Percentiles rank a stretch among this genome's conserved stretches.
These are phyloP conservation scores for Callyntrura sp. DNA, from an alignment of 2,888 invertebrate species.

Conservation along the genomic window DNA sequence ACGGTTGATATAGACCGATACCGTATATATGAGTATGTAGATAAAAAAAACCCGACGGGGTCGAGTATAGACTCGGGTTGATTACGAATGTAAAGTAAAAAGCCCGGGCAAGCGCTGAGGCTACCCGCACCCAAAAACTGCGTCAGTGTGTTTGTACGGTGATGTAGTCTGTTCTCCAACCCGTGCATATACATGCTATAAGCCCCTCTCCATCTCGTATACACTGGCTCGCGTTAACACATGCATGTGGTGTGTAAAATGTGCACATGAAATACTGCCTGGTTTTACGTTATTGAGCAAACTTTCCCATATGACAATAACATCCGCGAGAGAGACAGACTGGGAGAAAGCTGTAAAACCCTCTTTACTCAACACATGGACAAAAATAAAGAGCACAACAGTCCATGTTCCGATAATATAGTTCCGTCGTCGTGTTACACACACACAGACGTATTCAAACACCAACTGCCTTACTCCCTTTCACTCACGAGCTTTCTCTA, in stretches of 20 bases:
- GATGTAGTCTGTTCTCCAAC: not conserved
- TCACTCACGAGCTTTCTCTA: too few species aligned
- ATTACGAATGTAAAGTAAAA: conserved; percentile 73
- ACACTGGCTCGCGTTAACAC: too few species aligned
- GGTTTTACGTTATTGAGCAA: conserved; percentile 57
- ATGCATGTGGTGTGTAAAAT: too few species aligned
- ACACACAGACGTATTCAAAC: too few species aligned
- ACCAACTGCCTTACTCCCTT: too few species aligned
- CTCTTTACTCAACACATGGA: conserved; percentile 42
- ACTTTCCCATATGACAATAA: conserved; percentile 72
- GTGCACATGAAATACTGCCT: too few species aligned
- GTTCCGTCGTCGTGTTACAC: too few species aligned
- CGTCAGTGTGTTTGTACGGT: conserved; percentile 77
- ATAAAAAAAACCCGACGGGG: conserved; percentile 10
- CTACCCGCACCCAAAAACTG: conserved; percentile 82
- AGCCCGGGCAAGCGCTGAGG: conserved; percentile 80
- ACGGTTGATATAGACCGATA: not conserved
- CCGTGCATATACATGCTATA: not conserved
- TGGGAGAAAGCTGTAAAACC: conserved; percentile 17
- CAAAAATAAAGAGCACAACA: not conserved
- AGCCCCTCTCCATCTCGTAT: too few species aligned
- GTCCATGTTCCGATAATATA: not conserved
- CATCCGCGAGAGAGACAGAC: conserved; percentile 38
- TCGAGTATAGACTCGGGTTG: conserved; percentile 52
- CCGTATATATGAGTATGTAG: not conserved